Percentiles rank a stretch among this genome's conserved stretches.
Evolutionary conservation across 2,888 invertebrate genomes (phyloP).

Genomic region (Zygaena filipendulae): DNA sequence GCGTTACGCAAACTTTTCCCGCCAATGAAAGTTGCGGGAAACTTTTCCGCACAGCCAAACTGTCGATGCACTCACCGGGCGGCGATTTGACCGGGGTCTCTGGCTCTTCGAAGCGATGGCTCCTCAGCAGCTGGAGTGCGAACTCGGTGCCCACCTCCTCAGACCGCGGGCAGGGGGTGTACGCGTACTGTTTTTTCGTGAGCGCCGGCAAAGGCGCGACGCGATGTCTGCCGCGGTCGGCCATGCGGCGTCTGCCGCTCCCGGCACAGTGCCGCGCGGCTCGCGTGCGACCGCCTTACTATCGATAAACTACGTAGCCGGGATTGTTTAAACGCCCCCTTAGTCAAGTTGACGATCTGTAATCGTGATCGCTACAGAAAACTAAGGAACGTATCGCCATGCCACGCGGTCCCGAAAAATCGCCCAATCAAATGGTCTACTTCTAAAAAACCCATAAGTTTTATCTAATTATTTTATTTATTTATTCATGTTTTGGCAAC

Average conservation of each 20-base stretch:
- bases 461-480: too few species aligned
- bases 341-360: too few species aligned
- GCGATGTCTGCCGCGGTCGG: conserved; percentile 59
- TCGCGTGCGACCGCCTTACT: conserved; percentile 24
- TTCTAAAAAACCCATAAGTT: too few species aligned
- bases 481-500: too few species aligned
- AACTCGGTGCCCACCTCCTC: conserved; percentile 63
- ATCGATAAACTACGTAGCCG: conserved; percentile 23
- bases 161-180: conserved; percentile 59
- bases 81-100: conserved; percentile 40
- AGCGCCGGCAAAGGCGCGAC: conserved; percentile 60
- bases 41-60: too few species aligned
- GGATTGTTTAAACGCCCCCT: too few species aligned
- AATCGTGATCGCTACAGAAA: too few species aligned
- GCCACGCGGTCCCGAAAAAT: too few species aligned
- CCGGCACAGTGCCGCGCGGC: conserved; percentile 25
- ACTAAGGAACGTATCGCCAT: too few species aligned
- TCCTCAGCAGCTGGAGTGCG: conserved; percentile 40
- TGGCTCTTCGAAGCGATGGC: conserved; percentile 26
- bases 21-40: too few species aligned
- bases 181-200: conserved; percentile 60
- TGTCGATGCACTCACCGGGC: too few species aligned
- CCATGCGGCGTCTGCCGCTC: conserved; percentile 61
- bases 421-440: too few species aligned
- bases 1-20: conserved; percentile 21